Evolutionary conservation across 2,113 vertebrate species (phyloP), one percentile per base, ranked within the genome.

Genomic region (Fregata magnificens): DNA sequence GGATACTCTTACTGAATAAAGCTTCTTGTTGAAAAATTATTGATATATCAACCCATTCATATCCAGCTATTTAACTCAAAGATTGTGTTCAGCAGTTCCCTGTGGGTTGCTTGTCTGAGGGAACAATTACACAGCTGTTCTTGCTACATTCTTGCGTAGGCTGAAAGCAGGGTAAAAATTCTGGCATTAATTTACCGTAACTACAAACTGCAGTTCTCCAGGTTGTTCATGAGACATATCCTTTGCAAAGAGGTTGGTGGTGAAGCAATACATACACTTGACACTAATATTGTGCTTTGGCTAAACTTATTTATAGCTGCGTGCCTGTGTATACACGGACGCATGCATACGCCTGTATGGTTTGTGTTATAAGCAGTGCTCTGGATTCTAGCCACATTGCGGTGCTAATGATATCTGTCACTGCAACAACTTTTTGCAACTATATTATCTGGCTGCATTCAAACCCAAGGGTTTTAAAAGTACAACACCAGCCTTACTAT

Each of bases 41-140:
- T 62, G 74, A 34, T 85, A 24, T 67, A 93, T 94, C 6, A 10
- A 72, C 49, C 62, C 20, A 1, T 65, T 85, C 42, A 13, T 67
- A 81, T 40, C 50, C 74, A 93, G 47, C 67, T 82, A 83, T 79
- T 95, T 86, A 86, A 93, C 53, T 67, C 84, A 40, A 91, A 94
- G 90, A 71, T 77, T 82, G 25, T 26, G 58, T 86, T 94, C 95
- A 88, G 69, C 79, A 53, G 22, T 86, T 91, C 20, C 32, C 63
- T 80, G 24, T 2, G 34, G 38, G 74, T 14, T 82, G 67, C 47
- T 70, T 53, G 62, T 95, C 86, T 1, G 3, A 92, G 56, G 78
- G 92, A 96, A 96, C 93, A 97, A 95, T 96, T 95, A 84, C 2
- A 0, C 97, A 97, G 95, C 96, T 98, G 96, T 96, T 97, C 84